phyloP scores from a whole-genome alignment of 2,113 vertebrate species.

The Phyllostomus discolor region DNA sequence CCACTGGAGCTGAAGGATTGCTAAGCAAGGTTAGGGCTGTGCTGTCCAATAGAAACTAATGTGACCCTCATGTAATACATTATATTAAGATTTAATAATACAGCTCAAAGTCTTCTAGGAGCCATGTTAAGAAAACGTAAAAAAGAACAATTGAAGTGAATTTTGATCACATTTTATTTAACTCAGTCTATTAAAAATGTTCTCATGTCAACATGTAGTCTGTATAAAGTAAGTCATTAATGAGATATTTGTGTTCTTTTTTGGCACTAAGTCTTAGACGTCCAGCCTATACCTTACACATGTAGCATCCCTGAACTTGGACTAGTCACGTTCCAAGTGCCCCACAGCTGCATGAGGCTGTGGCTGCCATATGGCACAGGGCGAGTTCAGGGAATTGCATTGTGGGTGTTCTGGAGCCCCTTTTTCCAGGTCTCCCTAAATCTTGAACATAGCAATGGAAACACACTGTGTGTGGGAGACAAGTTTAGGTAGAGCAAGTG shows the following conservation, averaged over 20 bases:
- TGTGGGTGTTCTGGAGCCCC: neutral
- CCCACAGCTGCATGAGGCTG: fast-evolving
- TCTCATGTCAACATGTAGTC: neutral
- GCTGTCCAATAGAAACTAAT: too few species aligned
- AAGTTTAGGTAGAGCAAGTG: neutral
- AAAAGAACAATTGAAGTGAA: neutral
- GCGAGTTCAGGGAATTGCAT: fast-evolving
- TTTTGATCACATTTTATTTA: neutral
- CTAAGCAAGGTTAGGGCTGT: neutral
- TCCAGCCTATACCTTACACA: neutral
- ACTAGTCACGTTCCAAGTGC: neutral
- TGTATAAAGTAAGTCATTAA: neutral
- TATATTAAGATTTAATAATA: neutral
- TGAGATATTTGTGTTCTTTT: neutral
- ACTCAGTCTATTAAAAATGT: neutral
- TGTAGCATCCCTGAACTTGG: neutral
- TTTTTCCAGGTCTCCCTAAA: neutral
- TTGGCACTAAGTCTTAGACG: neutral
- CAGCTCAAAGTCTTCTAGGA: neutral
- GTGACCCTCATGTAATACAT: neutral
- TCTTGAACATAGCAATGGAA: neutral
- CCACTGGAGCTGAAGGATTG: neutral
- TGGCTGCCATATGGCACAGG: fast-evolving
- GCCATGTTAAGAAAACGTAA: neutral
- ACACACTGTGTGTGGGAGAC: neutral